These are phyloP conservation scores for human DNA, from an alignment of 2,113 vertebrate species.

Conservation along the genomic window GRCh38 chr3:113946001-113946500, in stretches of 20 bases:
- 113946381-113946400: background rate
- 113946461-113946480: background rate
- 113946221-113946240: slow-evolving; percentile 28
- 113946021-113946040: slow-evolving; percentile 2
- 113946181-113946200: slow-evolving; percentile 45
- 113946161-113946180: slow-evolving; percentile 41
- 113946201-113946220: slow-evolving; percentile 48
- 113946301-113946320: background rate
- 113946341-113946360: background rate
- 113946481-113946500: background rate
- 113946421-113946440: background rate
- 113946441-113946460: background rate
- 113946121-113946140: slow-evolving; percentile 22
- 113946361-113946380: background rate
- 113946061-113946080: background rate
- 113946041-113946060: background rate
- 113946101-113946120: slow-evolving; percentile 26
- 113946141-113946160: slow-evolving; percentile 9
- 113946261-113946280: background rate
- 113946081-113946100: slow-evolving; percentile 35
- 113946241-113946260: slow-evolving; percentile 39
- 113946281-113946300: background rate
- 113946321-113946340: background rate
- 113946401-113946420: slow-evolving; percentile 10
- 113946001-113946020: slow-evolving; percentile 28